Conservation (phyloP, 2,888 invertebrate species). For the Urechis unicinctus region DNA sequence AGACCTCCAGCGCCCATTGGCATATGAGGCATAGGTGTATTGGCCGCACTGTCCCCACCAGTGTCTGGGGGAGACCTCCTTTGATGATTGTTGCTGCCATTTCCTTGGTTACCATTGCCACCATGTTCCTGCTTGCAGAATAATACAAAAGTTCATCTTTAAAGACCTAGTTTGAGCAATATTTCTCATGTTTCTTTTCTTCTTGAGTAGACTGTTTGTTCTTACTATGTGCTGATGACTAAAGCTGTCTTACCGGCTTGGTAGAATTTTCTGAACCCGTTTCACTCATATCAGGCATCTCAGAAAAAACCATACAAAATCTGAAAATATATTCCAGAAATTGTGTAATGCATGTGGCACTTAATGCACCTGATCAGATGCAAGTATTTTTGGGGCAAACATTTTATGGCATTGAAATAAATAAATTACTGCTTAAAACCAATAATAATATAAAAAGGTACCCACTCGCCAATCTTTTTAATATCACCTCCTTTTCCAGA, state of each 20-base stretch:
- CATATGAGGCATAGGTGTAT: too few species aligned
- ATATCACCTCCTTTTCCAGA: conserved; percentile 90
- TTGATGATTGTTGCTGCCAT: neutral
- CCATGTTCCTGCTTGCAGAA: neutral
- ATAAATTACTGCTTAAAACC: neutral
- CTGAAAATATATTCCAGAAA: too few species aligned
- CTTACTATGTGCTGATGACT: too few species aligned
- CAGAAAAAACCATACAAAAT: conserved; percentile 90
- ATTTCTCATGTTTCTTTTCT: too few species aligned
- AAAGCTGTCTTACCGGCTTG: neutral
- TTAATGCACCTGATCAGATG: too few species aligned
- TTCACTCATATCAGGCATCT: conserved; percentile 91
- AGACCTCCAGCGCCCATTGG: too few species aligned
- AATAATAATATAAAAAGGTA: conserved; percentile 7
- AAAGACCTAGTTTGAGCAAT: neutral
- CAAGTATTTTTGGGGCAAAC: too few species aligned
- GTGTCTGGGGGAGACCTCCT: neutral
- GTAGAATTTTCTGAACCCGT: conserved; percentile 60
- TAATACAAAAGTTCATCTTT: neutral
- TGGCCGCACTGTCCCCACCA: too few species aligned
- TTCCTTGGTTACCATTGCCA: neutral
- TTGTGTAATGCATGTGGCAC: too few species aligned
- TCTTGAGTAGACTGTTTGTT: too few species aligned
- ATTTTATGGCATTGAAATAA: neutral
- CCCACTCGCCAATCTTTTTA: conserved; percentile 80